Conservation (phyloP, 1,140 invertebrate species). For the Pristionchus pacificus region DNA sequence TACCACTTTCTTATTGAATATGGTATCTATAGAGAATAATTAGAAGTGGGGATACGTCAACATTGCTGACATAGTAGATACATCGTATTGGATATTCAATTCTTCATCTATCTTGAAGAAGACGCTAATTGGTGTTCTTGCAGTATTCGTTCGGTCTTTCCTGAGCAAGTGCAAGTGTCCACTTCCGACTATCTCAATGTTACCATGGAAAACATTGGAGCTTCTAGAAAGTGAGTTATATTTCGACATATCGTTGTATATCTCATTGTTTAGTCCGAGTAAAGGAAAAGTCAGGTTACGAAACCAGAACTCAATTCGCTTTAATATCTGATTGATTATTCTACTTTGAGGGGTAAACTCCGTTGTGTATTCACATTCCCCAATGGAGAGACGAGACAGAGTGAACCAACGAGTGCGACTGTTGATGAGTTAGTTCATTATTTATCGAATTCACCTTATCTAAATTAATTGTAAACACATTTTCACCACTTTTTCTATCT, state of each 20-base stretch:
- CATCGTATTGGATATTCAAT: too few species aligned
- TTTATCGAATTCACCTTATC: too few species aligned
- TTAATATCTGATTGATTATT: not conserved
- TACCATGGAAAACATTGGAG: slow-evolving; percentile 47
- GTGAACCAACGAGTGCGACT: slow-evolving; percentile 30
- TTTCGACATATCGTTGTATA: too few species aligned
- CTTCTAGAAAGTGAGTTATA: not conserved
- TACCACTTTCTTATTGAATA: slow-evolving; percentile 2
- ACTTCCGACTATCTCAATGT: slow-evolving; percentile 43
- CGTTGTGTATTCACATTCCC: slow-evolving; percentile 40
- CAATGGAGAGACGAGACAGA: slow-evolving; percentile 34
- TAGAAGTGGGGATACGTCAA: not conserved
- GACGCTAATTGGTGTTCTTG: slow-evolving; percentile 13
- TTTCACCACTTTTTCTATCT: too few species aligned
- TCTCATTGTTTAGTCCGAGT: too few species aligned
- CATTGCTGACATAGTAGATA: not conserved
- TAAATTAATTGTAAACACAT: too few species aligned
- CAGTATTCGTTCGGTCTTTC: slow-evolving; percentile 49
- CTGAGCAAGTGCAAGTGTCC: slow-evolving; percentile 53
- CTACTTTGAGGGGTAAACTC: slow-evolving; percentile 8
- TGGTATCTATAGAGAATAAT: not conserved
- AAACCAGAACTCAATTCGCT: too few species aligned
- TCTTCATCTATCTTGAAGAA: not conserved
- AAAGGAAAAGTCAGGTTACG: too few species aligned
- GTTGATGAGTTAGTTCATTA: slow-evolving; percentile 22